Conservation (phyloP, 2,888 invertebrate species). For the Gerosis bhagava region DNA sequence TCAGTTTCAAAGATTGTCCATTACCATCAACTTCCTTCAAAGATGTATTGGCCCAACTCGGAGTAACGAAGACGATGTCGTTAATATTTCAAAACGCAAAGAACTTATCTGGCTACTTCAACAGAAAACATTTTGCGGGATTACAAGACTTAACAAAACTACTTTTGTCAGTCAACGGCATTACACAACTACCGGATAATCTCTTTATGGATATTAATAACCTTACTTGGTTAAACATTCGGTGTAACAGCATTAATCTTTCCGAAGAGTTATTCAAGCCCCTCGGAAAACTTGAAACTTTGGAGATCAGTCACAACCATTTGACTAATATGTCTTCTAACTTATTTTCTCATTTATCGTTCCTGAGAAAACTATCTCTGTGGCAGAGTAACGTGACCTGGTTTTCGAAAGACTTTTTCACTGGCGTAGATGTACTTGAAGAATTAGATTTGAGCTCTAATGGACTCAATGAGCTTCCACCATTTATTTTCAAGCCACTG, state of each 20-base stretch:
- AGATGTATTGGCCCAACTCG: slow-evolving; percentile 69
- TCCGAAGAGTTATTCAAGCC: slow-evolving; percentile 81
- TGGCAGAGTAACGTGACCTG: slow-evolving; percentile 86
- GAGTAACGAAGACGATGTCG: slow-evolving; percentile 74
- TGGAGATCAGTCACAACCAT: slow-evolving; percentile 87
- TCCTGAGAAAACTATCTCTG: slow-evolving; percentile 84
- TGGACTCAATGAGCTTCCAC: slow-evolving; percentile 82
- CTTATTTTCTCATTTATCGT: slow-evolving; percentile 83
- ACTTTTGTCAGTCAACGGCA: slow-evolving; percentile 82
- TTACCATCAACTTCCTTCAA: slow-evolving; percentile 75
- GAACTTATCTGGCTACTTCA: slow-evolving; percentile 79
- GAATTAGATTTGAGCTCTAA: slow-evolving; percentile 87
- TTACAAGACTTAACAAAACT: slow-evolving; percentile 79
- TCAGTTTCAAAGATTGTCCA: slow-evolving; percentile 80
- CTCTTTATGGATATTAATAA: slow-evolving; percentile 83
- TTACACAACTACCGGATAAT: slow-evolving; percentile 83
- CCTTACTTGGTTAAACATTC: slow-evolving; percentile 85
- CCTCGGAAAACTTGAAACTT: slow-evolving; percentile 78
- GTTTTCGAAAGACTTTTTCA: slow-evolving; percentile 84
- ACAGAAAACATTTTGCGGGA: slow-evolving; percentile 81
- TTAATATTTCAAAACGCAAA: slow-evolving; percentile 79
- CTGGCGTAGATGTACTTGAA: slow-evolving; percentile 82
- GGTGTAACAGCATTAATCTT: slow-evolving; percentile 82
- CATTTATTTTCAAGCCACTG: slow-evolving; percentile 83
- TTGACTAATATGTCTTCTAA: slow-evolving; percentile 83